A percentile compares a stretch with the other conserved stretches of the same genome.
Evolutionary conservation across 2,113 vertebrate genomes (phyloP).

Genomic region (Caloenas nicobarica): DNA sequence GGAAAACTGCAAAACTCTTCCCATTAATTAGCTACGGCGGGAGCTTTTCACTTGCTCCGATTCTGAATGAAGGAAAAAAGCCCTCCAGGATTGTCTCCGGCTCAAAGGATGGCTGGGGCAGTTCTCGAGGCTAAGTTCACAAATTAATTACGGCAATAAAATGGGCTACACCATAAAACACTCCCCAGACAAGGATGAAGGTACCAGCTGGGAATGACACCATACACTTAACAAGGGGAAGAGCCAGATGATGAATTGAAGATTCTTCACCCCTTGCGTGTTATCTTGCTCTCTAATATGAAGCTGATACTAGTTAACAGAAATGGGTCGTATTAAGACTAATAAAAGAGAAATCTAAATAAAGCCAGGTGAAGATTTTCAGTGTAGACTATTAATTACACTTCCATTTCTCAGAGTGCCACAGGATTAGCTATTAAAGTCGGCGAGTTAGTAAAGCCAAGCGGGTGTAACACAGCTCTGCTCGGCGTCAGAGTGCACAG

Average conservation of each 20-base stretch:
- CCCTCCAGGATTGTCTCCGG: neutral
- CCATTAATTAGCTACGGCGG: neutral
- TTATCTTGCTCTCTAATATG: neutral
- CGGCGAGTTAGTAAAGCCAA: neutral
- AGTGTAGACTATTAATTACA: slow-evolving; percentile 26
- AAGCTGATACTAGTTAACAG: neutral
- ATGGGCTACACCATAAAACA: neutral
- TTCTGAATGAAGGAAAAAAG: neutral
- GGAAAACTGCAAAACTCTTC: neutral
- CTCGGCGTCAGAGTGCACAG: neutral
- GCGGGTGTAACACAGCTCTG: neutral
- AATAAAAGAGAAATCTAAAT: slow-evolving; percentile 19
- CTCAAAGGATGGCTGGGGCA: neutral
- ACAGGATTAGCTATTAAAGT: neutral
- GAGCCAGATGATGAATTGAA: slow-evolving; percentile 22
- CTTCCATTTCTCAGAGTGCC: neutral
- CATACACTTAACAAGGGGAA: neutral
- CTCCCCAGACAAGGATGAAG: neutral
- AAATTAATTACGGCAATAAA: slow-evolving; percentile 65
- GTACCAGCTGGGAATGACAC: slow-evolving; percentile 32
- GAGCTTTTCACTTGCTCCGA: neutral
- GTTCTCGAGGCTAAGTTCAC: slow-evolving; percentile 36
- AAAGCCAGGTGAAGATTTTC: slow-evolving; percentile 11
- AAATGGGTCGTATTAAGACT: neutral
- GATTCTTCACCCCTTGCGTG: neutral